These are phyloP conservation scores for Parnassius mnemosyne DNA, from an alignment of 2,888 invertebrate genomes.

Conservation along the genomic window DNA sequence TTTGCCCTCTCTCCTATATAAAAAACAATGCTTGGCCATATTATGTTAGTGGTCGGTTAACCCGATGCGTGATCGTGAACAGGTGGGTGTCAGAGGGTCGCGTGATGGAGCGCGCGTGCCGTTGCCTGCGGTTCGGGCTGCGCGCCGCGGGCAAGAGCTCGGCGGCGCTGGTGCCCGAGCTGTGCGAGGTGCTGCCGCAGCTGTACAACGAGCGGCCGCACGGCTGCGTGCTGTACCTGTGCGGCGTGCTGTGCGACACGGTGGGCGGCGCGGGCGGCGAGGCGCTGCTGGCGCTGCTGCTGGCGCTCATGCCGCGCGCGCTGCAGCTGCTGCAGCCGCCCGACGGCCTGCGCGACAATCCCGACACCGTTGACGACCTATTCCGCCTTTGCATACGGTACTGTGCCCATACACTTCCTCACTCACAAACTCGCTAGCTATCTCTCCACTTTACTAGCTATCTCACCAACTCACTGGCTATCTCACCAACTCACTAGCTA, in stretches of 20 bases:
- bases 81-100: conserved; percentile 84
- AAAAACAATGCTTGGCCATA: no score
- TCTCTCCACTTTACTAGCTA: background rate
- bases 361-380: conserved; percentile 98
- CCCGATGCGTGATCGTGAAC: conserved; percentile 2
- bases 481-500: no score
- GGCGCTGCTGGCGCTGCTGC: conserved; percentile 90
- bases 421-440: background rate
- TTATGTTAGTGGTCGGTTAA: no score
- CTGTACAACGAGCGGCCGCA: conserved; percentile 85
- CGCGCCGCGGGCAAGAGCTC: conserved; percentile 91
- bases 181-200: conserved; percentile 87
- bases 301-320: conserved; percentile 90
- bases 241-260: conserved; percentile 87
- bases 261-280: conserved; percentile 79
- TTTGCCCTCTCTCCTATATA: no score
- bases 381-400: conserved; percentile 89
- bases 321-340: conserved; percentile 88
- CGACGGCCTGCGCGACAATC: conserved; percentile 92
- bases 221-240: conserved; percentile 89
- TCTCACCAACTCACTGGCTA: background rate
- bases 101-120: conserved; percentile 95
- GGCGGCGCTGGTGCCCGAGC: conserved; percentile 86
- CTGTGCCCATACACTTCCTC: background rate
- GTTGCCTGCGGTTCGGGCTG: conserved; percentile 93